Evolutionary conservation across 2,113 vertebrate species (phyloP), one percentile per base, ranked within the genome.

Genomic region (Piaya cayana): DNA sequence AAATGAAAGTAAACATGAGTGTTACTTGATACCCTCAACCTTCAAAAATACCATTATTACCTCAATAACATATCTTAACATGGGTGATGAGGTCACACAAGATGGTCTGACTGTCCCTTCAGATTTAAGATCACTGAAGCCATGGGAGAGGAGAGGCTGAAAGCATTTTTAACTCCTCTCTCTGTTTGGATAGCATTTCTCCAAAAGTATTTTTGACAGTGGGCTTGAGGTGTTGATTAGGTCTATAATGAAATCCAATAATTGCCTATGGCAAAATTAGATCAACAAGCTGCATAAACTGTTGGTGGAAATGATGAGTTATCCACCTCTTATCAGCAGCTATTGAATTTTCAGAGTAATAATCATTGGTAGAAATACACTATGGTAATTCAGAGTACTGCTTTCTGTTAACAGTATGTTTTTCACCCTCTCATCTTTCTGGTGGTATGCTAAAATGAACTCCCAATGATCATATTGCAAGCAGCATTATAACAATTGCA

Each of bases 191-290:
- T 7, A 76, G 8, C 4, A 39, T 68, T 87, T 90, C 69, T 84
- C n/a, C 78, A 79, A 30, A 68, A 60, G 2, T 64, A 49, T 29
- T 76, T 82, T 90, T 71, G 37, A 19, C 47, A 37, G 10, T 42
- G 22, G 9, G 6, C 5, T 64, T 63, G 25, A 6, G 29, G 7
- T 5, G 8, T 69, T 80, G 52, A 70, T 15, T 21, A 47, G 26
- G 58, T 92, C 56, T 71, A 3, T 81, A 94, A 86, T 64, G 26
- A 78, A 92, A 93, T 70, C 12, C 17, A 92, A 2, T 67, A 74
- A 75, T 26, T 88, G 68, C 26, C 63, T 56, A 23, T 59, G 42
- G 68, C 72, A 88, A 86, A 90, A 92, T 52, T 83, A 56, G 47
- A 72, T 77, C 34, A 77, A 36, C 37, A 67, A 90, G 6, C 8